Conservation (phyloP, 2,113 vertebrate genomes). For the Vanacampus margaritifer region DNA sequence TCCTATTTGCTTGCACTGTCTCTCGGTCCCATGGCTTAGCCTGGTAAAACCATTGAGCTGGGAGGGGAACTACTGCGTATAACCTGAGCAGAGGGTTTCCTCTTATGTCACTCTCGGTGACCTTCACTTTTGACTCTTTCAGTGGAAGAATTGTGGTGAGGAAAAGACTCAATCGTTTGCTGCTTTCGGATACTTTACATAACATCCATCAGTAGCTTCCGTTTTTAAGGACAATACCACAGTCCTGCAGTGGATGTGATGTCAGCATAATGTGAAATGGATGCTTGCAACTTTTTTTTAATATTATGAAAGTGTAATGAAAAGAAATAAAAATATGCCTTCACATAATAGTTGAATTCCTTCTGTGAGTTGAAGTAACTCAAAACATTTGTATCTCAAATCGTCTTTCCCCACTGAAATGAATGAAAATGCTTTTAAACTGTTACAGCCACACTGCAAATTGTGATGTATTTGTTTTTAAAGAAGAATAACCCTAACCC, state of each 20-base stretch:
- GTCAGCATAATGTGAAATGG: too few relatives aligned
- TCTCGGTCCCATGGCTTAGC: constrained; percentile 14
- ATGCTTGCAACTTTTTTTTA: too few relatives aligned
- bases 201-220: constrained; percentile 8
- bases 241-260: not conserved
- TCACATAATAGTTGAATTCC: too few relatives aligned
- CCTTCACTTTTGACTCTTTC: constrained; percentile 35
- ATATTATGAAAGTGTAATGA: too few relatives aligned
- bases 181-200: constrained; percentile 12
- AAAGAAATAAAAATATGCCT: too few relatives aligned
- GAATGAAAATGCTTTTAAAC: too few relatives aligned
- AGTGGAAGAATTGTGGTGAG: constrained; percentile 1
- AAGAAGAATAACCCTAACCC: too few relatives aligned
- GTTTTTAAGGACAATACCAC: not conserved
- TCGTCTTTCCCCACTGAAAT: too few relatives aligned
- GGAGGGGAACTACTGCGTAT: not conserved
- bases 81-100: not conserved
- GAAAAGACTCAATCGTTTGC: constrained; percentile 10
- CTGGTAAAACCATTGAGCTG: constrained; percentile 52
- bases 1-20: constrained; percentile 52
- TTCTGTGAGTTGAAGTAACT: too few relatives aligned
- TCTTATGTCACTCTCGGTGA: constrained; percentile 10
- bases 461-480: too few relatives aligned
- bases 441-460: too few relatives aligned
- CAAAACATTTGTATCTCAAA: too few relatives aligned